These are phyloP conservation scores for Oreortyx pictus DNA, from an alignment of 2,797 vertebrate species.

Conservation along the genomic window DNA sequence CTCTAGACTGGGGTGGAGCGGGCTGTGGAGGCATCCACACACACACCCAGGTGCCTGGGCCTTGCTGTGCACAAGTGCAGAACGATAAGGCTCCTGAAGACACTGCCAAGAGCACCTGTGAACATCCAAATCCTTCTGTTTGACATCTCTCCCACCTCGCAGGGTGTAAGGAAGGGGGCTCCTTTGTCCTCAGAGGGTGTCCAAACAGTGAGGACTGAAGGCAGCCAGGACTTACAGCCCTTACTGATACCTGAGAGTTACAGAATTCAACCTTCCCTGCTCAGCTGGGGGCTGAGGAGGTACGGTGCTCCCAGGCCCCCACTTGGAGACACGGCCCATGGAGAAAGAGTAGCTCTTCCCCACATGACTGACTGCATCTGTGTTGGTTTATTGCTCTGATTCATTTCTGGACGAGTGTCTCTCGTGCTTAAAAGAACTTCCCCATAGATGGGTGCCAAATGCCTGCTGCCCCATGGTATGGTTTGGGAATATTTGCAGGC, in stretches of 20 bases:
- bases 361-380: rapidly evolving
- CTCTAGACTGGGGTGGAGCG: not conserved
- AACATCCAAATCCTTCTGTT: not conserved
- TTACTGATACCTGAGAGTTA: not conserved
- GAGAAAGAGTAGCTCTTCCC: not conserved
- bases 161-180: not conserved
- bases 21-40: slow-evolving; percentile 31
- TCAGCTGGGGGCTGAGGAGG: not conserved
- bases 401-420: not conserved
- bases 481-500: not conserved
- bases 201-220: not conserved
- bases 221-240: not conserved
- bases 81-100: not conserved
- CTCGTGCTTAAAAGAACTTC: not conserved
- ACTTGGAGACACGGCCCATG: rapidly evolving
- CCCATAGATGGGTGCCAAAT: not conserved
- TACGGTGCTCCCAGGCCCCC: not conserved
- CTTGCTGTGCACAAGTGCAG: slow-evolving; percentile 30
- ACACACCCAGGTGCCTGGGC: slow-evolving; percentile 37
- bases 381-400: not conserved
- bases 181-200: not conserved
- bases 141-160: not conserved
- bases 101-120: not conserved
- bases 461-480: not conserved
- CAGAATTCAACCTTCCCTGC: not conserved